Percentiles rank a stretch among this genome's conserved stretches.
These are phyloP conservation scores for Sorex maritimensis DNA, from an alignment of 2,797 vertebrate genomes.

Conservation along the genomic window DNA sequence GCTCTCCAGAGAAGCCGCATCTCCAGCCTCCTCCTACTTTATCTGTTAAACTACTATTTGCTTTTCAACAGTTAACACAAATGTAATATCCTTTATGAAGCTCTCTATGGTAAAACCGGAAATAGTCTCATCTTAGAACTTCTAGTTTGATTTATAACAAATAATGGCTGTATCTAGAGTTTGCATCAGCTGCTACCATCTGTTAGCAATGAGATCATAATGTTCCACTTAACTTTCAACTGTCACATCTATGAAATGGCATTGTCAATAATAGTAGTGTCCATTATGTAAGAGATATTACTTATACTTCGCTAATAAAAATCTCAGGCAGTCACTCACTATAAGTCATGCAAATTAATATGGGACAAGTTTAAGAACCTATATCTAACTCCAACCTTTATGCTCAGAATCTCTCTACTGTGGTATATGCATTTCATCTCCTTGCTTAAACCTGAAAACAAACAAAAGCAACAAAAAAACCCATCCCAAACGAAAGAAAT, in stretches of 20 bases:
- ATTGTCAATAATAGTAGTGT: background rate
- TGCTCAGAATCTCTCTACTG: background rate
- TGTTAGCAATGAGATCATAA: background rate
- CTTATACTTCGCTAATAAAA: slow-evolving; percentile 44
- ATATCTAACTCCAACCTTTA: background rate
- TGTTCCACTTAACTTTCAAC: background rate
- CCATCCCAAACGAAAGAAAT: background rate
- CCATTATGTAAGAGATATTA: background rate
- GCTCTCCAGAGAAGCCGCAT: too few species aligned
- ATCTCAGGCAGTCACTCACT: slow-evolving; percentile 12
- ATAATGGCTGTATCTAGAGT: background rate
- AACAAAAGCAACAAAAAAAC: background rate
- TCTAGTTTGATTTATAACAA: slow-evolving; percentile 3
- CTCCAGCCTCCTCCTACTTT: background rate
- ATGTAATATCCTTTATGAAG: background rate
- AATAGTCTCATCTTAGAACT: slow-evolving; percentile 10
- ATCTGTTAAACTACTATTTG: background rate
- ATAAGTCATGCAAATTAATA: background rate
- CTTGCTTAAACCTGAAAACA: background rate
- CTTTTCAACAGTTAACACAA: slow-evolving; percentile 51
- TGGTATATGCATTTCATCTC: background rate
- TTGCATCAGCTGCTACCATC: background rate
- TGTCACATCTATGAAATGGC: slow-evolving; percentile 27
- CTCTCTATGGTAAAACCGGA: background rate
- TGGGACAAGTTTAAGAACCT: background rate